These are phyloP conservation scores for Gymnorhina tibicen DNA, from an alignment of 2,113 vertebrate species.

Conservation along the genomic window DNA sequence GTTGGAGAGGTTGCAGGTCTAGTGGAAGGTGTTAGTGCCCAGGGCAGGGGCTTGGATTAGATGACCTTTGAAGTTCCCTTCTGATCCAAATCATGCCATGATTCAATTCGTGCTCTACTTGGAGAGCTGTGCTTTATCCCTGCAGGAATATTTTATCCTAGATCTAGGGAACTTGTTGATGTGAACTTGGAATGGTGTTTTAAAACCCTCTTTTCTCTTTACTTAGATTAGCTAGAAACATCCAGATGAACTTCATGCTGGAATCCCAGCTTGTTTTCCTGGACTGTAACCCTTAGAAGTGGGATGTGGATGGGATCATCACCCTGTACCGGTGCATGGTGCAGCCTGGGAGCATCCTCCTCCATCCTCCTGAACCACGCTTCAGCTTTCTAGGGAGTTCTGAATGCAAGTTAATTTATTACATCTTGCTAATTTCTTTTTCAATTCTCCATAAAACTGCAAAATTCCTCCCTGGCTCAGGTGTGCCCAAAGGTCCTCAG, in stretches of 20 bases:
- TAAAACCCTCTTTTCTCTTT: neutral
- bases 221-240: neutral
- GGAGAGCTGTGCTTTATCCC: neutral
- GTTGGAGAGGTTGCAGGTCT: neutral
- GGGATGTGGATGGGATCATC: neutral
- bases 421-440: neutral
- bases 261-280: neutral
- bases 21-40: neutral
- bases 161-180: neutral
- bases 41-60: neutral
- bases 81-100: neutral
- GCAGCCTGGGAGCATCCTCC: neutral
- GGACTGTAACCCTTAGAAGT: neutral
- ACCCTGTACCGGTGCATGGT: fast-evolving
- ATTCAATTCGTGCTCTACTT: neutral
- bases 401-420: neutral
- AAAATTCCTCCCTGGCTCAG: neutral
- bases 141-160: neutral
- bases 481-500: neutral
- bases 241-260: neutral
- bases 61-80: neutral
- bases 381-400: neutral
- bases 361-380: fast-evolving
- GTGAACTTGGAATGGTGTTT: neutral
- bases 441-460: neutral